Evolutionary conservation across 2,888 invertebrate genomes (phyloP).

Genomic region (Camptogramma bilineatum): DNA sequence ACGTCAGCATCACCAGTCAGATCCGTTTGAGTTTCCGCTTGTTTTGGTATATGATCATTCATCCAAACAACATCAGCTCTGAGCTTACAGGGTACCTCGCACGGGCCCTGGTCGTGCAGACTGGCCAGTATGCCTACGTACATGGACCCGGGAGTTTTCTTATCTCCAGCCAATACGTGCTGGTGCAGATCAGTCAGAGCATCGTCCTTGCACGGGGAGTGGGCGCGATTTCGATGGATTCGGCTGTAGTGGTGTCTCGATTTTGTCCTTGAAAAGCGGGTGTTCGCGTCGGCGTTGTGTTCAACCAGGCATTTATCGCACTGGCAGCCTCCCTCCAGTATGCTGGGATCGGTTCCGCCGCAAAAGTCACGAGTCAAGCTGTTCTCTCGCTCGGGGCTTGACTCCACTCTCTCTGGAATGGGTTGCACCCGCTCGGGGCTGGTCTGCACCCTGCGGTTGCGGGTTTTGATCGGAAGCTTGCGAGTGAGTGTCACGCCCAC

Average conservation of each 20-base stretch:
- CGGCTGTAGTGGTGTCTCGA: neutral
- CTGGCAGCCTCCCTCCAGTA: neutral
- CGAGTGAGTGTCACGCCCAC: constrained; percentile 1
- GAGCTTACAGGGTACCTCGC: constrained; percentile 1
- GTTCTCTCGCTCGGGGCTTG: neutral
- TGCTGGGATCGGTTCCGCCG: neutral
- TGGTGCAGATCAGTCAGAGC: constrained; percentile 3
- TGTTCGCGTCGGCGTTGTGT: neutral
- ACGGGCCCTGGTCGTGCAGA: constrained; percentile 4
- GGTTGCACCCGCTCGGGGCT: neutral
- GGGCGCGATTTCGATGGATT: neutral
- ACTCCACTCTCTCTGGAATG: no score
- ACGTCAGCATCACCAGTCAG: neutral
- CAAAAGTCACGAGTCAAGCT: neutral
- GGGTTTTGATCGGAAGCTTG: neutral
- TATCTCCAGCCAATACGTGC: constrained; percentile 4
- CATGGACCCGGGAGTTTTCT: neutral
- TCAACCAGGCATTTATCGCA: neutral
- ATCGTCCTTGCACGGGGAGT: neutral
- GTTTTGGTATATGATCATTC: neutral
- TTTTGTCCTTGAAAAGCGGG: neutral
- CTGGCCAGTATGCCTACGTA: neutral
- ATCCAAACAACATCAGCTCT: neutral
- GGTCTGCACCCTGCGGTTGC: neutral
- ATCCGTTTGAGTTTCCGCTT: constrained; percentile 3